These are phyloP conservation scores for Yponomeuta cagnagella DNA, from an alignment of 2,888 invertebrate genomes.

Conservation along the genomic window DNA sequence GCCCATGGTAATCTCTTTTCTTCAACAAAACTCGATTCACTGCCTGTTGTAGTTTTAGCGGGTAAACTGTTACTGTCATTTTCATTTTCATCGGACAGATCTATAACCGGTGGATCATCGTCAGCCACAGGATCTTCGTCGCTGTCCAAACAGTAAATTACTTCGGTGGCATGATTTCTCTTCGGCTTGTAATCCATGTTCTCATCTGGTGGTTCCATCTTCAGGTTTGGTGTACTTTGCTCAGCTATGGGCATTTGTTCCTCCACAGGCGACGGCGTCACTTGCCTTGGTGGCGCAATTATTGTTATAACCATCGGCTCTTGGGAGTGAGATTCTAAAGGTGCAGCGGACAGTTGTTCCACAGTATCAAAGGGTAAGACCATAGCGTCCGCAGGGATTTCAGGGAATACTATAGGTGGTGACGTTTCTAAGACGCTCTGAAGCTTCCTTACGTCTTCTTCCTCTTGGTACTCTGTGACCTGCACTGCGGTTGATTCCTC, in stretches of 20 bases:
- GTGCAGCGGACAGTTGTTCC: background rate
- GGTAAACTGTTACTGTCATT: slow-evolving; percentile 20
- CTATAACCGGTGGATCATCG: background rate
- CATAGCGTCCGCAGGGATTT: background rate
- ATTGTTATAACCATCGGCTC: background rate
- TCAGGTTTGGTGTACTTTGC: slow-evolving; percentile 22
- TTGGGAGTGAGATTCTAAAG: background rate
- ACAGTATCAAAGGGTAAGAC: background rate
- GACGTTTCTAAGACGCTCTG: background rate
- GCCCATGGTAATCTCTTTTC: slow-evolving; percentile 17
- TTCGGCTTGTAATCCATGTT: background rate
- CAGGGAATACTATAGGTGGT: background rate
- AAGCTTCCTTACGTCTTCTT: background rate
- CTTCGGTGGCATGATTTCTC: background rate
- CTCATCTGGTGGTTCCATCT: slow-evolving; percentile 14
- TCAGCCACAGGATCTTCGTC: slow-evolving; percentile 45
- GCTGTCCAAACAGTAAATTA: slow-evolving; percentile 44
- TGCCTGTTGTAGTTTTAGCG: slow-evolving; percentile 1
- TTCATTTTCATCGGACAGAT: slow-evolving; percentile 37
- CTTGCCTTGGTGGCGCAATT: slow-evolving; percentile 12
- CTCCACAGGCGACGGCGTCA: slow-evolving; percentile 15
- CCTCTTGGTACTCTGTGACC: background rate
- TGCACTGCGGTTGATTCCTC: slow-evolving; percentile 20
- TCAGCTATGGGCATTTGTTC: slow-evolving; percentile 22
- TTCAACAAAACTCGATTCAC: background rate